Evolutionary conservation across 2,113 vertebrate genomes (phyloP).

Genomic region (Tursiops truncatus): DNA sequence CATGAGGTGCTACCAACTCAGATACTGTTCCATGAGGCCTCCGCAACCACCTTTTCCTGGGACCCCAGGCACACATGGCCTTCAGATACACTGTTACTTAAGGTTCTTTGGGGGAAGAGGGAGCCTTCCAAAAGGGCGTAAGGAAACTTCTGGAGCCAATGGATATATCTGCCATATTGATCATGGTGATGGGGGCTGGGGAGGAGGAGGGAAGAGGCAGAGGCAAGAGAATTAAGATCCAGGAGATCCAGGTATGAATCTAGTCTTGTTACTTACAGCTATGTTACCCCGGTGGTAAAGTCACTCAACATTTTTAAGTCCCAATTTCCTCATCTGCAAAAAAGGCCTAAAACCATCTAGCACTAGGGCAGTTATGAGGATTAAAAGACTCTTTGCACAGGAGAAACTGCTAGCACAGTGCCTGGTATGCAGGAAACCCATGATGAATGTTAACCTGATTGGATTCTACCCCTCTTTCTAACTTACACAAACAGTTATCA

Average conservation of each 20-base stretch:
- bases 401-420: neutral
- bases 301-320: slow-evolving; percentile 12
- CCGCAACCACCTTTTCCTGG: neutral
- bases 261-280: neutral
- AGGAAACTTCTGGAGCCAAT: neutral
- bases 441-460: neutral
- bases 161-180: neutral
- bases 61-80: neutral
- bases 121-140: neutral
- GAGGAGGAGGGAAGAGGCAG: neutral
- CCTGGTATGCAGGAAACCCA: neutral
- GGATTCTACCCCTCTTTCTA: neutral
- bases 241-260: neutral
- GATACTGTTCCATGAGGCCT: too few species aligned
- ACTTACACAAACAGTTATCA: neutral
- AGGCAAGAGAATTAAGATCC: neutral
- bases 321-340: slow-evolving; percentile 13
- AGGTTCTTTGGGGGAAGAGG: too few species aligned
- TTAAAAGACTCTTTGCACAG: neutral
- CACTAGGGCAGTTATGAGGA: neutral
- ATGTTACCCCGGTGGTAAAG: neutral
- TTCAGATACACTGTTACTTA: neutral
- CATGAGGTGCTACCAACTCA: neutral
- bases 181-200: neutral
- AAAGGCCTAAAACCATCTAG: neutral